Percentiles rank a stretch among this genome's conserved stretches.
phyloP scores from a whole-genome alignment of 2,797 vertebrate species.

The Cygnus olor region DNA sequence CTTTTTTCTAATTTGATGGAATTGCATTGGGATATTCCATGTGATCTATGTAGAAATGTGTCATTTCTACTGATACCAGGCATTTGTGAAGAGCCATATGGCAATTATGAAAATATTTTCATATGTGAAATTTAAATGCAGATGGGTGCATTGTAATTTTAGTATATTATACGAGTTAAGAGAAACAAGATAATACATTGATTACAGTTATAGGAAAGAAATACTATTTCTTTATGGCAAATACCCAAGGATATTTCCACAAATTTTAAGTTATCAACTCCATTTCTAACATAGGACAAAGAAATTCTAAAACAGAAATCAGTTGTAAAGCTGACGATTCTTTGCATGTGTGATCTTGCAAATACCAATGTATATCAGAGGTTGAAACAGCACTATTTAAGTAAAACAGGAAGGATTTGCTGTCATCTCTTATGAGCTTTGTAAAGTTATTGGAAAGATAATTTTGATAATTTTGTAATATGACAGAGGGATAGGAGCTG shows the following conservation, averaged over 20 bases:
- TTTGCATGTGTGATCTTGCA: background rate
- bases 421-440: background rate
- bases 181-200: background rate
- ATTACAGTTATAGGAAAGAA: background rate
- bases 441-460: constrained; percentile 6
- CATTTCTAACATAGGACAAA: background rate
- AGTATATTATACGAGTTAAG: background rate
- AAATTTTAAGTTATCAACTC: background rate
- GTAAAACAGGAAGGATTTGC: background rate
- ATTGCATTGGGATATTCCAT: background rate
- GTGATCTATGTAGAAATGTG: background rate
- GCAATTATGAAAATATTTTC: constrained; percentile 9
- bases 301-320: background rate
- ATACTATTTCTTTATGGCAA: background rate
- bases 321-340: background rate
- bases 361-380: background rate
- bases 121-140: background rate
- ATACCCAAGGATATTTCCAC: background rate
- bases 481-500: background rate
- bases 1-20: background rate
- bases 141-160: background rate
- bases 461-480: background rate
- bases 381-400: constrained; percentile 6
- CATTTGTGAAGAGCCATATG: background rate
- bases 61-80: background rate